Evolutionary conservation across 2,113 vertebrate genomes (phyloP), one percentile per base, ranked within the genome.

Genomic region (Calyptommatus sinebrachiatus): DNA sequence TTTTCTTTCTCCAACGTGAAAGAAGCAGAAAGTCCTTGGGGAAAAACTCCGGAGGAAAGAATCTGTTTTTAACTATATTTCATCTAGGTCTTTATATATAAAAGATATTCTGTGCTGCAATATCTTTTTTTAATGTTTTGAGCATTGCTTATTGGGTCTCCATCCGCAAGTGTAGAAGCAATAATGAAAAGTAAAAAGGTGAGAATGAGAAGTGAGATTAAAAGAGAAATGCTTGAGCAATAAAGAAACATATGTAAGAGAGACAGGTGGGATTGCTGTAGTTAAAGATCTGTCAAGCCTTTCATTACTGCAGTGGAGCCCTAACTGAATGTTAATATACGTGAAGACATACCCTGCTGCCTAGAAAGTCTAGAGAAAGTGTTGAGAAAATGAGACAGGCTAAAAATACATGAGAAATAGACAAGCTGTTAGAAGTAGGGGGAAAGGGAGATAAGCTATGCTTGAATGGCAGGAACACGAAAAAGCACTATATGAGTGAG

Each of bases 171-270:
- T 35, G 85, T 82, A 80, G 46, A 9, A 79, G 68, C 35, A 7
- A 57, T 61, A 89, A 73, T 61, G 57, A 80, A 83, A 87, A 86
- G 21, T 31, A 76, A 75, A 82, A 87, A 88, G 9, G 24, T 87
- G 83, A 80, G 63, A 87, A 88, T 66, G 50, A 73, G 75, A 74
- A 70, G 31, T 77, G 46, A 79, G n/a, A 83, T 80, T 71, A 85
- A 83, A 28, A 63, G 35, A 90, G 69, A 87, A 87, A 84, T 86
- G 76, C 48, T 77, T 53, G 65, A 83, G 26, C 20, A 85, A 85
- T 53, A 85, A 84, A 79, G n/a, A 82, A 84, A 85, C 7, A 57
- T 4, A 79, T 14, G 8, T 84, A 86, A 84, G 84, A 82, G 69
- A 67, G 20, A 67, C 84, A 86, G 76, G 12, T 5, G 29, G 1